Base-by-base conservation (phyloP, 2,888 invertebrate genomes). In the Chalcis sispes region DNA sequence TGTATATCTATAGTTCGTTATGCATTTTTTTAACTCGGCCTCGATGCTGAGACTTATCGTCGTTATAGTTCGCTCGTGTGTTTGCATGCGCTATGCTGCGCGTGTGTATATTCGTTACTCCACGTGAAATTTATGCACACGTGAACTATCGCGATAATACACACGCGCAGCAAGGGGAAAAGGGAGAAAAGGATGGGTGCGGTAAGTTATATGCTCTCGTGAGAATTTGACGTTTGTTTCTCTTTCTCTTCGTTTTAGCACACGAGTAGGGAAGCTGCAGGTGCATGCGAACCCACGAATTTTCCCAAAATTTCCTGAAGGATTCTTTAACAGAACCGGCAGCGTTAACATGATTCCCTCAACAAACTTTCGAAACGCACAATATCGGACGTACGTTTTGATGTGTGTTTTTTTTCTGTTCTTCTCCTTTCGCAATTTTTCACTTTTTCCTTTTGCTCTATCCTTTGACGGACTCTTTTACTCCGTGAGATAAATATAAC, bases 161-260 rank as follows among this genome's bases (percentile, higher is more conserved):
- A 65, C 54, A n/a, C 54, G 54, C 15, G 20, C 46, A n/a, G 25
- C 8, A 36, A 36, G 36, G 13, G n/a, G 13, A 46, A 5, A 46
- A 46, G 46, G 8, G 10, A n/a, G n/a, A n/a, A n/a, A n/a, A n/a
- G n/a, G n/a, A 27, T n/a, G 64, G 7, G 64, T 3, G 48, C 32
- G 42, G 50, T 50, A 58, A 70, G 59, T 70, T 70, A 70, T 70
- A 61, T 40, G 48, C 58, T 23, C 32, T 23, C 36, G 18, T 5
- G 72, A 65, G 58, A 64, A 56, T 65, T 72, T 72, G 64, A 13
- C 40, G 59, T 10, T 79, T 79, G 79, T 62, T 69, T 72, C 77
- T 77, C 76, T 77, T 79, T 64, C 67, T 71, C 82, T 81, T 80
- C 10, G 15, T 25, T 50, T 20, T 1, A 1, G 20, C 15, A 23